Conservation (phyloP, 2,797 vertebrate genomes). For the Lepus oiostolus region DNA sequence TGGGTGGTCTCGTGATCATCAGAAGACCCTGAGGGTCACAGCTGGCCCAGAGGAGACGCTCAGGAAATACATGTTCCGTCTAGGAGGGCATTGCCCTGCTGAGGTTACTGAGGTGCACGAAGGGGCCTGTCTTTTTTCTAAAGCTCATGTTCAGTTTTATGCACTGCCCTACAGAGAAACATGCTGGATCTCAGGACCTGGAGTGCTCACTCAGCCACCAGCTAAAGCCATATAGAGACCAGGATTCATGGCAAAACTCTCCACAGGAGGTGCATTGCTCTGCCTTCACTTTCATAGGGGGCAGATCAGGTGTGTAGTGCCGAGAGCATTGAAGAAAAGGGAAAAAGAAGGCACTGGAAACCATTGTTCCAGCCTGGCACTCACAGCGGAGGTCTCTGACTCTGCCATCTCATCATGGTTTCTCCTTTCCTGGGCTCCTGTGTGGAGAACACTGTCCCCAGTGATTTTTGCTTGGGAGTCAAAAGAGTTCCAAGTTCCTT, state of each 20-base stretch:
- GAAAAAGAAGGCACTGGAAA: conserved; percentile 2
- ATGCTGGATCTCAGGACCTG: neutral
- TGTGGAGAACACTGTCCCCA: neutral
- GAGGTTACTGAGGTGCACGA: neutral
- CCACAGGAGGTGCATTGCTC: conserved; percentile 56
- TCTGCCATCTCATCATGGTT: conserved; percentile 58
- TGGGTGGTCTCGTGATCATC: neutral
- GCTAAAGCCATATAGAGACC: conserved; percentile 46
- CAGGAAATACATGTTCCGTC: neutral
- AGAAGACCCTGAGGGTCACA: conserved; percentile 2
- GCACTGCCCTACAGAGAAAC: neutral
- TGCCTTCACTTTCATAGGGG: conserved; percentile 59
- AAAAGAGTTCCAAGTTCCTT: conserved; percentile 72
- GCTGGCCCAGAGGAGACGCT: neutral
- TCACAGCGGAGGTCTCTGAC: neutral
- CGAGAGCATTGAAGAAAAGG: conserved; percentile 12
- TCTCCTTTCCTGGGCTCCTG: conserved; percentile 75
- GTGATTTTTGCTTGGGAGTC: neutral
- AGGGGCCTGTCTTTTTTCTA: neutral
- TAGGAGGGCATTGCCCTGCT: neutral
- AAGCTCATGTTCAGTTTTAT: conserved; percentile 25
- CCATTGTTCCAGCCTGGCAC: conserved; percentile 33
- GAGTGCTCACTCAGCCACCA: neutral
- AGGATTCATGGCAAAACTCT: conserved; percentile 69
- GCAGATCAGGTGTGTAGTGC: neutral